These are phyloP conservation scores for Plestiodon gilberti DNA, from an alignment of 2,113 vertebrate genomes.

Conservation along the genomic window DNA sequence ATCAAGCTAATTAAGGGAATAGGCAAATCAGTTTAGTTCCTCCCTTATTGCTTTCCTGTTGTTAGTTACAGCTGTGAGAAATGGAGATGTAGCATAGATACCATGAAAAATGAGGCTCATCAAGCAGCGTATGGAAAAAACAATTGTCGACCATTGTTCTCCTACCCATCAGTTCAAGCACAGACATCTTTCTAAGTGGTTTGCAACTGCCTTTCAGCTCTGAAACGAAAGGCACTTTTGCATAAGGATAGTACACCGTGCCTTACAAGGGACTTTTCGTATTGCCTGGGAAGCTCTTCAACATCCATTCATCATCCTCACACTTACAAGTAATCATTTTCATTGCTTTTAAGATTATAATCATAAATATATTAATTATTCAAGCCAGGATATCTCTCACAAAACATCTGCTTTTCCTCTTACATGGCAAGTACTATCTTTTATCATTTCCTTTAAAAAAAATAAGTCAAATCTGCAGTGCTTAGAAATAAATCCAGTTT, in stretches of 20 bases:
- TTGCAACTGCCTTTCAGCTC: constrained; percentile 20
- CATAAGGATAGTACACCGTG: constrained; percentile 27
- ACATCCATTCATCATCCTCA: constrained; percentile 1
- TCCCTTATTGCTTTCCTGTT: constrained; percentile 57
- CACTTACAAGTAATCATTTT: constrained; percentile 12
- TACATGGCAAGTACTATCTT: neutral
- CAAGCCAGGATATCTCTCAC: neutral
- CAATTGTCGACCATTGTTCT: constrained; percentile 57
- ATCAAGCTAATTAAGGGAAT: constrained; percentile 66
- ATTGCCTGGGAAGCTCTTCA: constrained; percentile 17
- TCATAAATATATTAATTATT: neutral
- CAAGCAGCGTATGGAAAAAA: constrained; percentile 58
- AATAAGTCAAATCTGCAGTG: neutral
- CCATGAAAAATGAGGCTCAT: constrained; percentile 57
- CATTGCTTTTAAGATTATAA: neutral
- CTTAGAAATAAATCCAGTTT: neutral
- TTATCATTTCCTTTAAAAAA: neutral
- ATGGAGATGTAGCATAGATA: constrained; percentile 49
- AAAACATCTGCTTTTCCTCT: neutral
- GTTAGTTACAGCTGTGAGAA: constrained; percentile 33
- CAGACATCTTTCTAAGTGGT: constrained; percentile 60
- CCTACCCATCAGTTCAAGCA: constrained; percentile 58
- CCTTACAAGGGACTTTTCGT: constrained; percentile 41
- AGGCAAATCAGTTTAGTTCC: constrained; percentile 1
- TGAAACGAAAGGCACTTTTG: constrained; percentile 41